These are phyloP conservation scores for Tanypteryx hageni DNA, from an alignment of 2,888 invertebrate genomes.

Conservation along the genomic window DNA sequence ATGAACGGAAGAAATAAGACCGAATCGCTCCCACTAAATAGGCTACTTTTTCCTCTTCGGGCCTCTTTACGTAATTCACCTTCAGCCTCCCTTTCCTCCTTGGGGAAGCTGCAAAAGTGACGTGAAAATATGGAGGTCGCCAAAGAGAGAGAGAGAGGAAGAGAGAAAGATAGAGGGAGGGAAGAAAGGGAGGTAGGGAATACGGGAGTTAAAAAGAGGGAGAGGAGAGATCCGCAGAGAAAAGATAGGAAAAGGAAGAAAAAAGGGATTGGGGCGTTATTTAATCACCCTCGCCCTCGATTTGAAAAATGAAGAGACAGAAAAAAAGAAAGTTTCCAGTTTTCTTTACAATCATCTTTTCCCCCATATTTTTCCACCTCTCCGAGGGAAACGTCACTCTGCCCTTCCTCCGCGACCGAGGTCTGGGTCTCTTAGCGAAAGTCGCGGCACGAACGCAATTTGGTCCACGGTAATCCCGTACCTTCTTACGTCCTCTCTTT, in stretches of 20 bases:
- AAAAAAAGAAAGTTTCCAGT: not conserved
- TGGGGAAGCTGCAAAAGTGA: slow-evolving; percentile 1
- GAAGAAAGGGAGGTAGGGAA: not conserved
- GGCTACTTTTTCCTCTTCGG: not conserved
- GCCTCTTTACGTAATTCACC: not conserved
- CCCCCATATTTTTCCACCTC: not conserved
- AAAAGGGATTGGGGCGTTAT: not conserved
- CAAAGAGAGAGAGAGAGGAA: not conserved
- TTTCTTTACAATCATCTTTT: slow-evolving; percentile 6
- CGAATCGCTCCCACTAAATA: not conserved
- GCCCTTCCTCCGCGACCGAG: not conserved
- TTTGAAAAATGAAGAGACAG: not conserved
- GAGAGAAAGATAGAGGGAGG: not conserved
- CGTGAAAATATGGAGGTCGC: not conserved
- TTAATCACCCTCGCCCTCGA: not conserved
- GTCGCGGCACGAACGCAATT: slow-evolving; percentile 9
- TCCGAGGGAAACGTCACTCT: not conserved
- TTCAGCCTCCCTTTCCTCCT: not conserved
- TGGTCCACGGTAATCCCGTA: not conserved
- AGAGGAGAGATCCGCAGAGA: not conserved
- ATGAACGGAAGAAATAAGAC: not conserved
- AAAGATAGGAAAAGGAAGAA: no score
- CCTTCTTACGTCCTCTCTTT: not conserved
- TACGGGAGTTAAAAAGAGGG: not conserved
- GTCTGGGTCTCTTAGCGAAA: not conserved